Conservation (phyloP, 2,888 invertebrate species). For the Lamproptera curius region DNA sequence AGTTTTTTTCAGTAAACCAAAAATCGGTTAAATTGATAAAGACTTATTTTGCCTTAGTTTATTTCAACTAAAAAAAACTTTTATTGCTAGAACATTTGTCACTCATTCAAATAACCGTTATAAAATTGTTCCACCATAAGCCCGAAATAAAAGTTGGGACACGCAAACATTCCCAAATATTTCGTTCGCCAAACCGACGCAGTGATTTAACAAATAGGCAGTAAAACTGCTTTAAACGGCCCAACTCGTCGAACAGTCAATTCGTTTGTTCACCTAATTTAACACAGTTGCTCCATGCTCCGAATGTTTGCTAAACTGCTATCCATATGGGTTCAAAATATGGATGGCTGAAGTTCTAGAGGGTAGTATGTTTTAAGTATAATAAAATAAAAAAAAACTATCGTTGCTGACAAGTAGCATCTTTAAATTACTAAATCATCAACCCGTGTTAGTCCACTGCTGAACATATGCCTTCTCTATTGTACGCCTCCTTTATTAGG, state of each 20-base stretch:
- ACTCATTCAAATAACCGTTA: neutral
- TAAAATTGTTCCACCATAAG: neutral
- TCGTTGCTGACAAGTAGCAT: no score
- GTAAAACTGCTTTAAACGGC: constrained; percentile 19
- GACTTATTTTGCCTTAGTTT: neutral
- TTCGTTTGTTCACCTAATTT: constrained; percentile 19
- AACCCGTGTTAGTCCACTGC: no score
- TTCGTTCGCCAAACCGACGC: constrained; percentile 5
- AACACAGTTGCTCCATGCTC: constrained; percentile 14
- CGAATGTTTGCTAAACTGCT: constrained; percentile 20
- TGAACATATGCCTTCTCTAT: no score
- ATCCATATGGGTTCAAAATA: constrained; percentile 19
- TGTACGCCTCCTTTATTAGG: no score
- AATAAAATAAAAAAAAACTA: no score
- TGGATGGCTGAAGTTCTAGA: constrained; percentile 10
- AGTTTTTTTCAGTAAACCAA: neutral
- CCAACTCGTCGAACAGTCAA: constrained; percentile 19
- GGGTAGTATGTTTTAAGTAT: constrained; percentile 9
- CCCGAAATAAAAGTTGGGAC: constrained; percentile 2
- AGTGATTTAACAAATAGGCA: constrained; percentile 19
- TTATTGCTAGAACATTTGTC: neutral
- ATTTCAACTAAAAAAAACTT: neutral
- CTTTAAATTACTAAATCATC: no score
- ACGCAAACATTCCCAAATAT: constrained; percentile 7
- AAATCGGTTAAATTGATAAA: neutral